Base-by-base conservation (phyloP, 2,888 invertebrate species). In the Liopterus haemorrhoidalis region DNA sequence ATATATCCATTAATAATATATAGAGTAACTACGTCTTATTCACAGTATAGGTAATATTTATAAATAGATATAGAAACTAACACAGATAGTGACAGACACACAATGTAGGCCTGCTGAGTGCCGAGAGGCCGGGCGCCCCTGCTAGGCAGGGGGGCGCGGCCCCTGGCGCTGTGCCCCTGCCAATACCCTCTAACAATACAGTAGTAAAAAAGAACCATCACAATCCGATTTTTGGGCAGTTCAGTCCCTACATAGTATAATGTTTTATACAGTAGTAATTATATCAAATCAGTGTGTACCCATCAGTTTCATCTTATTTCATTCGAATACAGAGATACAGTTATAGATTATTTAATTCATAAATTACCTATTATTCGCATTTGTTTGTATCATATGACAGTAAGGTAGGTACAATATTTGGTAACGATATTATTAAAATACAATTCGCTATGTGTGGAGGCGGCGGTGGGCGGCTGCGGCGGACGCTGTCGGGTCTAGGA, bases 1-100 rank as follows among this genome's bases (percentile, higher is more conserved):
- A 78, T 74, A 71, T 70, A 74, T 52, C 60, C 58, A 57, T 56
- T 53, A 72, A 71, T 73, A 73, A 74, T 45, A 73, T 59, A 59
- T 59, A 59, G 54, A 57, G 58, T 60, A 57, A 59, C 63, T 65
- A 65, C 61, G 58, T 60, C 55, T 59, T 64, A 65, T 59, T 63
- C 61, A 64, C 60, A 65, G 37, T 49, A 46, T 49, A 46, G 38
- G 27, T 38, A 61, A 60, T 59, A 57, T 56, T 55, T 51, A 59
- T 59, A 58, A 59, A 61, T 59, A 65, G 58, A 61, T 60, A 57
- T 62, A 66, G 63, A 66, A 66, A 63, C 67, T 68, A 67, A 68
- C 68, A 68, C 66, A 66, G 65, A 67, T 60, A 57, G 62, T 64
- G 65, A 68, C 67, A 65, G 62, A 65, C 58, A 65, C 57, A 60